Evolutionary conservation across 1,140 invertebrate species (phyloP).

Genomic region (Drosophila prosaltans): DNA sequence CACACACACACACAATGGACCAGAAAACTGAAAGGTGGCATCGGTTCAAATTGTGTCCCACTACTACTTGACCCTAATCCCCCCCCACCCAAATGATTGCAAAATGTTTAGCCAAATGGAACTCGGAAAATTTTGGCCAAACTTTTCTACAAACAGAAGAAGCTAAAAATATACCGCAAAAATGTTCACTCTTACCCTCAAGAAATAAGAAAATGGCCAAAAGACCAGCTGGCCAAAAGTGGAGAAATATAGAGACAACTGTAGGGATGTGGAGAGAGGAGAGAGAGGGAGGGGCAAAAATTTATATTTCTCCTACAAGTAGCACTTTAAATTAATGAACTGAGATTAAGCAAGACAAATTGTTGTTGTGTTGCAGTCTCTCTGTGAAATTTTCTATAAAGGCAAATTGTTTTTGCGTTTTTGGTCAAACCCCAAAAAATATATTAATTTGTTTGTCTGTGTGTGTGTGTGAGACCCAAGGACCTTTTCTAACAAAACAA

Average conservation of each 20-base stretch:
- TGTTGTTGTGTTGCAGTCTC: conserved; percentile 57
- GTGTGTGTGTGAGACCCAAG: background rate
- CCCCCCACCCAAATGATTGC: conserved; percentile 58
- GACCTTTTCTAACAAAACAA: conserved; percentile 36
- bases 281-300: background rate
- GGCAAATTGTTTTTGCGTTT: conserved; percentile 71
- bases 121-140: conserved; percentile 40
- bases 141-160: conserved; percentile 30
- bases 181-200: conserved; percentile 14
- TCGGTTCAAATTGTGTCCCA: background rate
- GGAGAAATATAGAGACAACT: background rate
- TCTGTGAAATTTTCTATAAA: conserved; percentile 48
- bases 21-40: conserved; percentile 5
- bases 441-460: conserved; percentile 64
- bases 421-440: conserved; percentile 28
- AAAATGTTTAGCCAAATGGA: conserved; percentile 69
- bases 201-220: background rate
- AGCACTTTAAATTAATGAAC: conserved; percentile 81
- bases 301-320: conserved; percentile 42
- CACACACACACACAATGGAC: conserved; percentile 45
- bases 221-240: conserved; percentile 7
- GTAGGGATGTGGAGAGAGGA: no score
- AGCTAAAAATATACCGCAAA: conserved; percentile 50
- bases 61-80: conserved; percentile 67
- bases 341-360: conserved; percentile 81